These are phyloP conservation scores for Armadillidium nasatum DNA, from an alignment of 1,140 invertebrate genomes.

Conservation along the genomic window DNA sequence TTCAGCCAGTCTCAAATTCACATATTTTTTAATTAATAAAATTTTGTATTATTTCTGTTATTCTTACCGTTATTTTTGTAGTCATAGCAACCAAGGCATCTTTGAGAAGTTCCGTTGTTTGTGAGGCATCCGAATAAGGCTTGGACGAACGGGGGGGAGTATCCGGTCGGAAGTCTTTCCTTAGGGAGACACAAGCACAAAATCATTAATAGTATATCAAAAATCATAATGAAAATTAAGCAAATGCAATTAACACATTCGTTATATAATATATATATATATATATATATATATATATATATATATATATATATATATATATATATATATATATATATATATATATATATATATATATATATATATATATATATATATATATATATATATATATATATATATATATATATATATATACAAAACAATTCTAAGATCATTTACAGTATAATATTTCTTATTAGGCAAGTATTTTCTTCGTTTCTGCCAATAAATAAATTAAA, in stretches of 20 bases:
- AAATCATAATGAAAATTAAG: too few species aligned
- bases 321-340: neutral
- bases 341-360: neutral
- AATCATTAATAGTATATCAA: too few species aligned
- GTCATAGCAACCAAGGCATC: neutral
- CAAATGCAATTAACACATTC: neutral
- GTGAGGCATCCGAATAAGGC: neutral
- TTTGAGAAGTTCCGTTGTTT: neutral
- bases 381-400: constrained; percentile 16
- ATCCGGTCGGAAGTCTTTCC: neutral
- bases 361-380: constrained; percentile 1
- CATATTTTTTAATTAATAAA: too few species aligned
- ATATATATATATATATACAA: constrained; percentile 2
- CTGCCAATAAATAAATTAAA: too few species aligned
- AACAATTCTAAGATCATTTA: too few species aligned
- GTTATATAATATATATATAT: neutral
- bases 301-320: constrained; percentile 15
- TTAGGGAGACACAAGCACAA: neutral
- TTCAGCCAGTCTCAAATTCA: too few species aligned
- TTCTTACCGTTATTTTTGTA: neutral
- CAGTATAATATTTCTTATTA: too few species aligned
- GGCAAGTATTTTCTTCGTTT: too few species aligned
- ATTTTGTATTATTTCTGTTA: neutral
- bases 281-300: constrained; percentile 15
- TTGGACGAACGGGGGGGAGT: neutral